phyloP scores from a whole-genome alignment of 2,888 invertebrate species.

The Torymus tubicola region DNA sequence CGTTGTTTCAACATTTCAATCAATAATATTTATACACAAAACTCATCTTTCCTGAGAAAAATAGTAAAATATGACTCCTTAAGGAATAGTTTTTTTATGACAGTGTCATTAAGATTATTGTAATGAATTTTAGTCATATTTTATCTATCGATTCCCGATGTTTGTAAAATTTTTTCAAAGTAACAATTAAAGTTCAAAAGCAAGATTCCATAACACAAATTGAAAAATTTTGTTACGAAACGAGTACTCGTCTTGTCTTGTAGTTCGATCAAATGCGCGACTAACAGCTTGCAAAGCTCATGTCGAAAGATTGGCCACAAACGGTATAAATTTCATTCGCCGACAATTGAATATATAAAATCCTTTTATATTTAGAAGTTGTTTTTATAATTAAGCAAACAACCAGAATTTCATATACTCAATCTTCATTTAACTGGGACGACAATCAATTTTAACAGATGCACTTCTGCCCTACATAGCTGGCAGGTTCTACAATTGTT shows the following conservation, averaged over 20 bases:
- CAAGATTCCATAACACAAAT: no score
- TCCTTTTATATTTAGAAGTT: neutral
- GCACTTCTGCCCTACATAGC: conserved; percentile 19
- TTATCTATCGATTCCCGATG: no score
- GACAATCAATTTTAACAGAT: conserved; percentile 11
- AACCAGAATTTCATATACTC: conserved; percentile 18
- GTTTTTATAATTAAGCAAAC: conserved; percentile 9
- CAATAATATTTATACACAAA: no score
- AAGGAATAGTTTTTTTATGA: no score
- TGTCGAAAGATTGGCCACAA: neutral
- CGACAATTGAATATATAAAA: conserved; percentile 12
- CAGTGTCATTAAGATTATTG: no score
- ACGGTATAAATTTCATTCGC: neutral
- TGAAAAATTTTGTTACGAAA: no score
- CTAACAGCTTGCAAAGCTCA: neutral
- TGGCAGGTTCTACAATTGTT: conserved; percentile 28
- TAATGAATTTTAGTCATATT: no score
- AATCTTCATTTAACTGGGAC: neutral
- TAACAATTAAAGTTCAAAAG: no score
- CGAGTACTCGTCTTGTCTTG: neutral
- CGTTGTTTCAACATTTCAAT: no score
- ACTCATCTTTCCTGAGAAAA: no score
- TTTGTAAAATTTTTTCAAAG: no score
- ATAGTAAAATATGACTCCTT: no score
- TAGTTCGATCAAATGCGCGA: conserved; percentile 4